phyloP scores from a whole-genome alignment of 2,888 invertebrate species.

The Drepanosiphum platanoidis region DNA sequence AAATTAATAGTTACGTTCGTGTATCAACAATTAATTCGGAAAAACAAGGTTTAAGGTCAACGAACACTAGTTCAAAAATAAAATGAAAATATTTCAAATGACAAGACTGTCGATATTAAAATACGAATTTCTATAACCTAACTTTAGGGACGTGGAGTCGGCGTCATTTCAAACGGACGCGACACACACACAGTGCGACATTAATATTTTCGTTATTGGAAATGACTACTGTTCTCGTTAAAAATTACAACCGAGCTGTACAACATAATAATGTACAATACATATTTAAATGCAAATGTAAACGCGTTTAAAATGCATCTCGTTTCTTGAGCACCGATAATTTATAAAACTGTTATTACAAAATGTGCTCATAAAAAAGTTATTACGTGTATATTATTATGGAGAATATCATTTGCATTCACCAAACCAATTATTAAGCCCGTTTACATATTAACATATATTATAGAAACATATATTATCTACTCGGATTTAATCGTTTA shows the following conservation, averaged over 20 bases:
- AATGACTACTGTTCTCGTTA: background rate
- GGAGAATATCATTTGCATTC: background rate
- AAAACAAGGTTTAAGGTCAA: constrained; percentile 23
- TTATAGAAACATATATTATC: no score
- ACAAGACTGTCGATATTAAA: no score
- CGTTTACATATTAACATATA: constrained; percentile 19
- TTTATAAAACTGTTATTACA: constrained; percentile 31
- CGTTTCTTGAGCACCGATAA: constrained; percentile 6
- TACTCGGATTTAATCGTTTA: background rate
- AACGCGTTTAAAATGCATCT: constrained; percentile 21
- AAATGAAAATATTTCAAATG: background rate
- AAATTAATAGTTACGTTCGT: constrained; percentile 27
- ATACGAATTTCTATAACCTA: background rate
- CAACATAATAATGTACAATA: background rate
- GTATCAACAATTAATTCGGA: constrained; percentile 22
- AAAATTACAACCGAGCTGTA: constrained; percentile 31
- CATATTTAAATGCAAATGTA: constrained; percentile 31
- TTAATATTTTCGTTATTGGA: background rate
- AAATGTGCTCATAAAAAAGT: constrained; percentile 14
- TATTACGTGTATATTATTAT: constrained; percentile 31
- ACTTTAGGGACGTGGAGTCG: background rate
- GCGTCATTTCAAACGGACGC: background rate
- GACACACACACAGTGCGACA: background rate
- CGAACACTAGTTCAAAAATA: background rate
- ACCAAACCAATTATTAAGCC: background rate